These are phyloP conservation scores for Diabrotica undecimpunctata DNA, from an alignment of 1,140 invertebrate genomes.

Conservation along the genomic window DNA sequence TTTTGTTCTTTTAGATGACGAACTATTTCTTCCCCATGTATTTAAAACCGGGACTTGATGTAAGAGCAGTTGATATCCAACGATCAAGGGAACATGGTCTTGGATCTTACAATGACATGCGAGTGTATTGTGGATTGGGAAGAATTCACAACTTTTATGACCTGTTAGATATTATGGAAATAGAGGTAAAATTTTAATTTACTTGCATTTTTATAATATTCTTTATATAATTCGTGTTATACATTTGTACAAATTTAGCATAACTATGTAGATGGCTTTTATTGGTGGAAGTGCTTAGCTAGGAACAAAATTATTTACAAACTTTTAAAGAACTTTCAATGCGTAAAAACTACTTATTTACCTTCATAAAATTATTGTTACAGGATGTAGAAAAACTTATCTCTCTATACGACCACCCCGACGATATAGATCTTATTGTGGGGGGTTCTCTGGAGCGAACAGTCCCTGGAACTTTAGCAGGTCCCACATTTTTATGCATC, in stretches of 20 bases:
- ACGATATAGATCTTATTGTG: slow-evolving; percentile 87
- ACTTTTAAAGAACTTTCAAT: too few species aligned
- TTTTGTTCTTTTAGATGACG: slow-evolving; percentile 59
- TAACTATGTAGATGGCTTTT: too few species aligned
- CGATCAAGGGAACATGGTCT: slow-evolving; percentile 86
- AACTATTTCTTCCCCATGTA: slow-evolving; percentile 69
- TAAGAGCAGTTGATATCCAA: slow-evolving; percentile 81
- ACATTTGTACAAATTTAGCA: too few species aligned
- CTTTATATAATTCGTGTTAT: too few species aligned
- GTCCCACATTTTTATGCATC: slow-evolving; percentile 90
- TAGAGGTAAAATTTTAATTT: slow-evolving; percentile 52
- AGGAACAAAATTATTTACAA: too few species aligned
- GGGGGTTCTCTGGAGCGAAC: slow-evolving; percentile 77
- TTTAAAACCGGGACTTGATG: slow-evolving; percentile 70
- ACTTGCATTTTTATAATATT: too few species aligned
- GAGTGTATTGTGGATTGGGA: slow-evolving; percentile 74
- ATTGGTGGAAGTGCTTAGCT: too few species aligned
- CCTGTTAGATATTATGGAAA: slow-evolving; percentile 68
- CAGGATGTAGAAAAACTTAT: slow-evolving; percentile 65
- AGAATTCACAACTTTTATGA: slow-evolving; percentile 70
- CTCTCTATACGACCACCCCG: slow-evolving; percentile 62
- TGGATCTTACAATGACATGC: slow-evolving; percentile 75
- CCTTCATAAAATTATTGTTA: slow-evolving; percentile 21
- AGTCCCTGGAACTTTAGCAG: slow-evolving; percentile 72
- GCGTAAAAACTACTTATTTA: too few species aligned